Conservation (phyloP, 2,888 invertebrate genomes). For the Eumacrocentrus americanus region DNA sequence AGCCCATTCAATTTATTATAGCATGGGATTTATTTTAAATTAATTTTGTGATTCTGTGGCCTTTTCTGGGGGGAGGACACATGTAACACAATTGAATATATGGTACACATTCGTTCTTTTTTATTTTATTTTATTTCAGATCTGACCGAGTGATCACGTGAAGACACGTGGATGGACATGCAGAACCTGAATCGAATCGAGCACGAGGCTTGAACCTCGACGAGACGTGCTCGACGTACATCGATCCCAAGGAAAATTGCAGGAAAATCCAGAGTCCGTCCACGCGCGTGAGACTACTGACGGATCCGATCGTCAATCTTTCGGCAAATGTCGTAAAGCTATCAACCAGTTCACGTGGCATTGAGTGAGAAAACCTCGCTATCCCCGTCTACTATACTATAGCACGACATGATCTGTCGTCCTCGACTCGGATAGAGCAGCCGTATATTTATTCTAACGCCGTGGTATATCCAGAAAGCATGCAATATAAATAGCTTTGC, state of each 20-base stretch:
- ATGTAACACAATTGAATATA: not conserved
- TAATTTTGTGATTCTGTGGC: not conserved
- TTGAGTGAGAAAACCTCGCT: not conserved
- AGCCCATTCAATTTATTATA: not conserved
- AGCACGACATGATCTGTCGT: too few relatives aligned
- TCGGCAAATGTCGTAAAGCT: slow-evolving; percentile 53
- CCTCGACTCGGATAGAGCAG: slow-evolving; percentile 6
- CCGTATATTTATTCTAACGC: slow-evolving; percentile 4
- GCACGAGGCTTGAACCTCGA: slow-evolving; percentile 40
- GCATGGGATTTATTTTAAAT: not conserved
- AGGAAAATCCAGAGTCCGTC: slow-evolving; percentile 41
- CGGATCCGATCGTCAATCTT: slow-evolving; percentile 59
- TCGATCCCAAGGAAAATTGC: slow-evolving; percentile 34
- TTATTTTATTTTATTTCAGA: slow-evolving; percentile 3
- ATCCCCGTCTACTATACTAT: not conserved
- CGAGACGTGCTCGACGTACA: slow-evolving; percentile 50
- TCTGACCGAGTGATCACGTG: slow-evolving; percentile 22
- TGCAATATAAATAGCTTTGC: not conserved
- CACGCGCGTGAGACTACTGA: slow-evolving; percentile 50
- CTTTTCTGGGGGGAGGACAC: not conserved
- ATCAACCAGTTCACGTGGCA: slow-evolving; percentile 43
- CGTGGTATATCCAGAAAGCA: not conserved
- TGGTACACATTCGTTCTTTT: not conserved
- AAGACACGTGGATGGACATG: slow-evolving; percentile 27
- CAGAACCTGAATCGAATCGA: slow-evolving; percentile 34